Percentiles rank a stretch among this genome's conserved stretches.
These are phyloP conservation scores for Chesias legatella DNA, from an alignment of 2,888 invertebrate genomes.

Conservation along the genomic window DNA sequence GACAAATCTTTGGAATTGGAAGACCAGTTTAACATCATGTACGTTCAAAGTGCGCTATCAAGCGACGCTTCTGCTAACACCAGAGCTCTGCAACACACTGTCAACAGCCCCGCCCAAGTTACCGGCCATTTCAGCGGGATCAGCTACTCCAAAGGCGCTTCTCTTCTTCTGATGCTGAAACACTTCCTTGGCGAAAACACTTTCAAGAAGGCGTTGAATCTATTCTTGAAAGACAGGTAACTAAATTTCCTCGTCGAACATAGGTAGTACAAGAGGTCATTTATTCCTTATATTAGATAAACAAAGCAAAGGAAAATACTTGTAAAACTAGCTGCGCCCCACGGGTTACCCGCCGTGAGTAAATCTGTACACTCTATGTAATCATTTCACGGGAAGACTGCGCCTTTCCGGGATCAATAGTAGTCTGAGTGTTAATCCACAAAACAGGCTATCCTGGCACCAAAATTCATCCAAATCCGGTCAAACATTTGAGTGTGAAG, in stretches of 20 bases:
- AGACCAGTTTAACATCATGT: conserved; percentile 86
- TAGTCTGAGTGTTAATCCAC: too few relatives aligned
- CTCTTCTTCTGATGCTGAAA: conserved; percentile 84
- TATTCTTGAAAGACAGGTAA: conserved; percentile 76
- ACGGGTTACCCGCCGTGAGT: too few relatives aligned
- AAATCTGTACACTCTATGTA: too few relatives aligned
- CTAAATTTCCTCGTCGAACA: conserved; percentile 7
- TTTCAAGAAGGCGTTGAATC: conserved; percentile 78
- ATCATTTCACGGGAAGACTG: too few relatives aligned
- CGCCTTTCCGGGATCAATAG: too few relatives aligned
- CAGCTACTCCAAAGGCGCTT: conserved; percentile 84
- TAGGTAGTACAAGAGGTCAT: background rate
- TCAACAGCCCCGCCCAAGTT: conserved; percentile 82
- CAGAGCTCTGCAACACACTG: conserved; percentile 81
- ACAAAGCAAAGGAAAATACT: too few relatives aligned
- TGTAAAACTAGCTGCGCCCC: too few relatives aligned
- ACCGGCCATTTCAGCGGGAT: conserved; percentile 83
- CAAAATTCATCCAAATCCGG: too few relatives aligned
- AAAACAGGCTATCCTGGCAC: too few relatives aligned
- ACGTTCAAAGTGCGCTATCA: conserved; percentile 83
- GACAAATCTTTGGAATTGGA: conserved; percentile 76
- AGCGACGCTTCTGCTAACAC: conserved; percentile 54
- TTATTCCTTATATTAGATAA: too few relatives aligned
- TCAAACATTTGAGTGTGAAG: too few relatives aligned
- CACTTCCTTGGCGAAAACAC: conserved; percentile 77